Conservation (phyloP, 2,797 vertebrate genomes). For the Ataeniobius toweri region DNA sequence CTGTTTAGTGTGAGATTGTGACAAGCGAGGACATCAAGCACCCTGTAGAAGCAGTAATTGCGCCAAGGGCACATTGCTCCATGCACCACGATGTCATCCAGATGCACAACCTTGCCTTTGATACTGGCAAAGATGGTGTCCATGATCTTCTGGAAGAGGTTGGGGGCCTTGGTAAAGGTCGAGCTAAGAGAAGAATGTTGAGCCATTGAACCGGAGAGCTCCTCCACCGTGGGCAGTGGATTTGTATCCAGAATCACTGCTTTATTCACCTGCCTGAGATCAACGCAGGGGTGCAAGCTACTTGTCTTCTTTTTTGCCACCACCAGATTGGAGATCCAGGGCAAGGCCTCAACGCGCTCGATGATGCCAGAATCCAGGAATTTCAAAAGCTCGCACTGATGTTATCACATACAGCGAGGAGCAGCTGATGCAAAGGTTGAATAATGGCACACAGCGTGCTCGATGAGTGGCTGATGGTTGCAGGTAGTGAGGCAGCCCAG, state of each 20-base stretch:
- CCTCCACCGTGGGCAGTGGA: background rate
- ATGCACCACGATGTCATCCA: constrained; percentile 1
- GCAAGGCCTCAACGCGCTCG: background rate
- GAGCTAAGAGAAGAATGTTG: constrained; percentile 1
- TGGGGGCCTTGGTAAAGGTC: constrained; percentile 5
- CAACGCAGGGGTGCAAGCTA: background rate
- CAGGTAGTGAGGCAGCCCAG: background rate
- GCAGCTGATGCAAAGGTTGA: background rate
- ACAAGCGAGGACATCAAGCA: background rate
- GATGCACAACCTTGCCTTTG: background rate
- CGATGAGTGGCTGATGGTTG: background rate
- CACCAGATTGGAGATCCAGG: constrained; percentile 6
- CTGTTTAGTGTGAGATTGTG: background rate
- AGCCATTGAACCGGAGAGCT: background rate
- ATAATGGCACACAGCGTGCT: no score
- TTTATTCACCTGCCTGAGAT: constrained; percentile 3
- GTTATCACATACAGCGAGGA: background rate
- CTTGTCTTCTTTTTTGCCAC: background rate
- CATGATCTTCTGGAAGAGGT: background rate
- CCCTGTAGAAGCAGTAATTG: background rate
- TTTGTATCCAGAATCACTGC: background rate
- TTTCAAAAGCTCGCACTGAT: background rate
- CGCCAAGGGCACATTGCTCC: background rate
- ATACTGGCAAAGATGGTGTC: constrained; percentile 1
- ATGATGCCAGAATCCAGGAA: background rate